phyloP scores from a whole-genome alignment of 1,140 invertebrate species.

The Stegodyphus mimosarum region DNA sequence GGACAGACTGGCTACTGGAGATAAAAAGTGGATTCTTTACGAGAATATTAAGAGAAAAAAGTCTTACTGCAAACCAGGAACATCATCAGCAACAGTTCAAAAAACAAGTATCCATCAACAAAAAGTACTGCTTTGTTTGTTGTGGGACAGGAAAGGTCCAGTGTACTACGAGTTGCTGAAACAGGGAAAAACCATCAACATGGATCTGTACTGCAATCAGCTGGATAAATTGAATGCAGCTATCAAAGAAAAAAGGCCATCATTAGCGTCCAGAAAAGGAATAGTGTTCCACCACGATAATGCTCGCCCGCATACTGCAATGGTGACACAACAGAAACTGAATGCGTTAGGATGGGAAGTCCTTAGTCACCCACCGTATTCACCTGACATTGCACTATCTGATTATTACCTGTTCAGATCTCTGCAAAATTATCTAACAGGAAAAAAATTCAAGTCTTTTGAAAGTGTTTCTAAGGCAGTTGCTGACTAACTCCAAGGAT shows the following conservation, averaged over 20 bases:
- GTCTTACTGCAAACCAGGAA: neutral
- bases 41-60: neutral
- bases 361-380: constrained; percentile 2
- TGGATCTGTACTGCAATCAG: constrained; percentile 22
- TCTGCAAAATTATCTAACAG: constrained; percentile 44
- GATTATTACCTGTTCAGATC: constrained; percentile 39
- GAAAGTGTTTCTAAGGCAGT: no score
- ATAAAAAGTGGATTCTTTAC: neutral
- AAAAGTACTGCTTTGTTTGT: neutral
- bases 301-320: neutral
- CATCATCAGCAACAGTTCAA: neutral
- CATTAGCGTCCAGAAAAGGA: constrained; percentile 25
- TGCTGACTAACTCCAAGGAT: no score
- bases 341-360: constrained; percentile 3
- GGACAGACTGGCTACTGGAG: neutral
- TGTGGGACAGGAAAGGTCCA: no score
- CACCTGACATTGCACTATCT: constrained; percentile 14
- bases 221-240: constrained; percentile 42
- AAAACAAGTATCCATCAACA: neutral
- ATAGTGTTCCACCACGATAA: constrained; percentile 35
- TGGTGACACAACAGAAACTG: neutral
- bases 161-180: no score
- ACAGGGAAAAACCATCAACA: constrained; percentile 11
- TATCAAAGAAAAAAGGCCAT: constrained; percentile 38
- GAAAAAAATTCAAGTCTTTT: constrained; percentile 8